phyloP scores from a whole-genome alignment of 2,888 invertebrate genomes.

The Lepidocyrtinus sp. region DNA sequence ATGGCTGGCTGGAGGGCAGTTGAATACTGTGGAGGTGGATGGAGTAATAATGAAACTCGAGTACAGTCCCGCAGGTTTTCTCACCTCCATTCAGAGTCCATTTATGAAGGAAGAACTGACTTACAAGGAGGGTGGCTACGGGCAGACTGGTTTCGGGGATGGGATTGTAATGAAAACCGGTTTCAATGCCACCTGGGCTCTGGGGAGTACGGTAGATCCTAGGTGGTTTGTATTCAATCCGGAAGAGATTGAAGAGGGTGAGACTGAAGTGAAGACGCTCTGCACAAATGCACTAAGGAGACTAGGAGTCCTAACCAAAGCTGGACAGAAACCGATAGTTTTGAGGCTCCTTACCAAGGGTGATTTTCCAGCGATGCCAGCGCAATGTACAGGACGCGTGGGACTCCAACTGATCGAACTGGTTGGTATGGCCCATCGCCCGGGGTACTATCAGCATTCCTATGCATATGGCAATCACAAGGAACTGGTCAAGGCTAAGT shows the following conservation, averaged over 20 bases:
- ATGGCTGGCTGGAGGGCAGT: conserved; percentile 11
- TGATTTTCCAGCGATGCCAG: neutral
- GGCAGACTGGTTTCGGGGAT: conserved; percentile 60
- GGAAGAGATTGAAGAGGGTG: neutral
- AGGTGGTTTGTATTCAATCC: neutral
- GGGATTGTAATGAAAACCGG: conserved; percentile 57
- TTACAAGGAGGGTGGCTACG: conserved; percentile 65
- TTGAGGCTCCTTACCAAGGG: neutral
- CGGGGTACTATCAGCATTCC: neutral
- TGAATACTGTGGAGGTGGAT: neutral
- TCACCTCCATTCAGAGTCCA: too few relatives aligned
- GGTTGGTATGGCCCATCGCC: neutral
- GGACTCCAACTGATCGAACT: conserved; percentile 4
- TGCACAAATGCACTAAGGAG: conserved; percentile 17
- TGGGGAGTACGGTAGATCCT: neutral
- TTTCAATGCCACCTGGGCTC: conserved; percentile 62
- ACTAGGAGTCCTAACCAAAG: neutral
- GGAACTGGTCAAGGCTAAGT: conserved; percentile 48
- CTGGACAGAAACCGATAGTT: neutral
- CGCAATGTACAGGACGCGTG: neutral
- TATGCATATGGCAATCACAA: conserved; percentile 41
- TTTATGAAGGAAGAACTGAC: conserved; percentile 56
- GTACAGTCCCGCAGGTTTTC: too few relatives aligned
- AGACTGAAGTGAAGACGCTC: too few relatives aligned
- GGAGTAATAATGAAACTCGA: neutral